Evolutionary conservation across 2,888 invertebrate species (phyloP).

Genomic region (Sphaeridia pumilis): DNA sequence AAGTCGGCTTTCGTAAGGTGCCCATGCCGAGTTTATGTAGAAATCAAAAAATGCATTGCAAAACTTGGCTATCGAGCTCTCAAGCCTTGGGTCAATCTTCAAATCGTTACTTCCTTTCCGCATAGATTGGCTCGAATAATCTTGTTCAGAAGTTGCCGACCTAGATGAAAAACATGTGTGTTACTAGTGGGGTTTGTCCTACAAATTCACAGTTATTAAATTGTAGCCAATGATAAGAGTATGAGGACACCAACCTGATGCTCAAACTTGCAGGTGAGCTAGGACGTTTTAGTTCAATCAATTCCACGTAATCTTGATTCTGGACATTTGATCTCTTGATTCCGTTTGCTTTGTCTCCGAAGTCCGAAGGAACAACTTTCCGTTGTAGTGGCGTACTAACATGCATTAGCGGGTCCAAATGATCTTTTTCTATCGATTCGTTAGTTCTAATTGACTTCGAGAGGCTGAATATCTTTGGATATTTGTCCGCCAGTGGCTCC

Average conservation of each 20-base stretch:
- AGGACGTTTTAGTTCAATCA: no score
- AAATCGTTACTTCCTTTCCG: constrained; percentile 16
- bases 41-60: constrained; percentile 25
- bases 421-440: no score
- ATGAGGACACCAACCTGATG: no score
- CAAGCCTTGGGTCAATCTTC: constrained; percentile 25
- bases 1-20: constrained; percentile 30
- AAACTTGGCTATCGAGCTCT: constrained; percentile 26
- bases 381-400: constrained; percentile 6
- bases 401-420: no score
- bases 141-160: background rate
- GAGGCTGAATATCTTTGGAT: no score
- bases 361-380: background rate
- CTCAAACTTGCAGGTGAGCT: no score
- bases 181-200: no score
- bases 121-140: constrained; percentile 1
- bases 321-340: background rate
- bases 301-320: no score
- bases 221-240: no score
- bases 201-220: no score
- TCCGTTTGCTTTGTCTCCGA: background rate
- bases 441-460: no score
- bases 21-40: constrained; percentile 29
- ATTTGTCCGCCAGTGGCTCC: background rate
- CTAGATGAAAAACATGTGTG: background rate